These are phyloP conservation scores for Podocnemis expansa DNA, from an alignment of 2,113 vertebrate species.

Conservation along the genomic window DNA sequence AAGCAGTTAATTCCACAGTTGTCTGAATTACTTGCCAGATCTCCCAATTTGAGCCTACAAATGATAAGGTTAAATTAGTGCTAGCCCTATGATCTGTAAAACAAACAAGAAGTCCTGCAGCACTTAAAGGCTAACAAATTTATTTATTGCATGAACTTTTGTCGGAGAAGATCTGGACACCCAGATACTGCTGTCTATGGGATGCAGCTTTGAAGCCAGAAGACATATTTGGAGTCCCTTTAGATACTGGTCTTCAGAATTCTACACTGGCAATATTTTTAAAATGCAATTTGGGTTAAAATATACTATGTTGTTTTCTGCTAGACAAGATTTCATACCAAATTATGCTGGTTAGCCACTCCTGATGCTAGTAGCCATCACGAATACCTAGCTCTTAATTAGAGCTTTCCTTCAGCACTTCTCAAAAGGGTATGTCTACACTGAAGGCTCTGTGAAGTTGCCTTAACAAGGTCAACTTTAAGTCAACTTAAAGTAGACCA, in stretches of 20 bases:
- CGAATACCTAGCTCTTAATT: conserved; percentile 5
- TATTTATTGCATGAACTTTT: too few relatives aligned
- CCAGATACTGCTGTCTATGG: background rate
- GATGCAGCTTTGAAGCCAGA: background rate
- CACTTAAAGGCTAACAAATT: too few relatives aligned
- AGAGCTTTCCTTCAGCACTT: background rate
- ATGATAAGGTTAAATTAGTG: background rate
- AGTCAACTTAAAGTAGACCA: too few relatives aligned
- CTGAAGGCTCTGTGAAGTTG: too few relatives aligned
- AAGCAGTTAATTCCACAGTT: background rate
- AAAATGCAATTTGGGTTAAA: background rate
- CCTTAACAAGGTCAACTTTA: too few relatives aligned
- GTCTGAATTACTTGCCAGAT: background rate
- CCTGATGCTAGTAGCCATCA: background rate
- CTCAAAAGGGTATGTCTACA: too few relatives aligned
- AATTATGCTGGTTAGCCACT: background rate
- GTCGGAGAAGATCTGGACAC: too few relatives aligned
- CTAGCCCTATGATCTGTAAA: background rate
- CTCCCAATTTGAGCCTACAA: background rate
- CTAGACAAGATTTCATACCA: background rate
- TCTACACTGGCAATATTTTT: too few relatives aligned
- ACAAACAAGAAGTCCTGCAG: too few relatives aligned
- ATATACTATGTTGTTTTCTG: background rate
- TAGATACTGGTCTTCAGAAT: background rate
- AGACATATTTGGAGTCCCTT: background rate